These are phyloP conservation scores for Capra hircus DNA, from an alignment of 2,113 vertebrate species.

Conservation along the genomic window DNA sequence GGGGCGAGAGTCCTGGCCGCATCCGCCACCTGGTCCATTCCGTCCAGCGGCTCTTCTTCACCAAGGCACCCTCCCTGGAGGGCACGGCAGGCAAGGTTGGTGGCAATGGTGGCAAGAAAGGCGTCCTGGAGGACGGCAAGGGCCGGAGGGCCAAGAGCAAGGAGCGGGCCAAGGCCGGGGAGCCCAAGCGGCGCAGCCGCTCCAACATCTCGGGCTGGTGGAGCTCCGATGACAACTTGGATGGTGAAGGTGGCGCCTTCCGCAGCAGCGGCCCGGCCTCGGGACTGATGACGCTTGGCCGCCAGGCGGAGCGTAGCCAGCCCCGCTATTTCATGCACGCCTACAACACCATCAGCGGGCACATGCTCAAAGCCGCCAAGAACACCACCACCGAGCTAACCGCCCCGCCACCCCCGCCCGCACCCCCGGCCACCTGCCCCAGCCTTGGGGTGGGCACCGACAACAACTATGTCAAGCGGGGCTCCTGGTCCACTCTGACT, in stretches of 20 bases:
- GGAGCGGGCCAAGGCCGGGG: constrained; percentile 92
- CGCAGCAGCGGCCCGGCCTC: constrained; percentile 90
- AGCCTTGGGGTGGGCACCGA: constrained; percentile 83
- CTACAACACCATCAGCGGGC: constrained; percentile 96
- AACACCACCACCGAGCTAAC: constrained; percentile 87
- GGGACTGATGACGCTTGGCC: constrained; percentile 93
- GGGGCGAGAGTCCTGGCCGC: constrained; percentile 95
- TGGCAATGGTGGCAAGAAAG: constrained; percentile 88
- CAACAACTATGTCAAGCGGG: constrained; percentile 91
- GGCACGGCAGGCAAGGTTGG: constrained; percentile 89
- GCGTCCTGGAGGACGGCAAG: constrained; percentile 85
- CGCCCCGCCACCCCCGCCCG: constrained; percentile 74
- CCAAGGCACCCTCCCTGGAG: constrained; percentile 90
- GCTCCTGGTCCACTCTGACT: constrained; percentile 96
- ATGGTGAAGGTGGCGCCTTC: constrained; percentile 86
- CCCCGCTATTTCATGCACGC: constrained; percentile 93
- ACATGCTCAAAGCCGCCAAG: constrained; percentile 95
- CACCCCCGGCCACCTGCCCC: constrained; percentile 82
- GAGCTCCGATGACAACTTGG: constrained; percentile 97
- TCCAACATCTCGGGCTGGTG: constrained; percentile 99
- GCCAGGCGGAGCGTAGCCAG: constrained; percentile 84
- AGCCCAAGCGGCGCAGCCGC: constrained; percentile 92
- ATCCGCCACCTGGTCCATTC: constrained; percentile 98
- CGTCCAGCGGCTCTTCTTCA: constrained; percentile 93
- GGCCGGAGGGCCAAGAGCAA: constrained; percentile 95